Conservation (phyloP, 2,113 vertebrate genomes). For the Semnornis frantzii region DNA sequence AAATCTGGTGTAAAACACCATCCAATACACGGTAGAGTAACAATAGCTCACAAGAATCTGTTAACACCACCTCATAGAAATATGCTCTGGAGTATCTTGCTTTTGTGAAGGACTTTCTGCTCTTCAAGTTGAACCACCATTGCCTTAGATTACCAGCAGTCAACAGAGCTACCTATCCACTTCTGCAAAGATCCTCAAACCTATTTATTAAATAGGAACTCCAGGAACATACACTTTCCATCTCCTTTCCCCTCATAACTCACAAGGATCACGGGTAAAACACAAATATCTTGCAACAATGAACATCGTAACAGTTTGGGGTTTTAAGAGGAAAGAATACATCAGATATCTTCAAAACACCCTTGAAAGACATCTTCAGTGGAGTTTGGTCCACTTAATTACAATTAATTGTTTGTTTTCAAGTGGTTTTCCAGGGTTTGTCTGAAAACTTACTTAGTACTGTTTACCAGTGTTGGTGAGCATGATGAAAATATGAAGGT, state of each 20-base stretch:
- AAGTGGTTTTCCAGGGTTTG: not conserved
- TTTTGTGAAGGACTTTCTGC: not conserved
- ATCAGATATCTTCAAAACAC: not conserved
- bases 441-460: not conserved
- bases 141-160: not conserved
- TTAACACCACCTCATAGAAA: not conserved
- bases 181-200: not conserved
- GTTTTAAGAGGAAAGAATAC: not conserved
- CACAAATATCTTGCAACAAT: not conserved
- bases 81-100: not conserved
- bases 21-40: fast-evolving
- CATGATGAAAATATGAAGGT: not conserved
- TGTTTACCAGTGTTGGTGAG: not conserved
- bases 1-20: not conserved
- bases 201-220: not conserved
- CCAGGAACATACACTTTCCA: not conserved
- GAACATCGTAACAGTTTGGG: not conserved
- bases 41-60: not conserved
- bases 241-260: not conserved
- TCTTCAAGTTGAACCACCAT: not conserved
- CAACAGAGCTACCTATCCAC: not conserved
- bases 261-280: not conserved
- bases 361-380: not conserved
- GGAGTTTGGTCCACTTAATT: not conserved
- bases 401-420: not conserved